These are phyloP conservation scores for Camponotus floridanus DNA, from an alignment of 1,140 invertebrate species.

Conservation along the genomic window DNA sequence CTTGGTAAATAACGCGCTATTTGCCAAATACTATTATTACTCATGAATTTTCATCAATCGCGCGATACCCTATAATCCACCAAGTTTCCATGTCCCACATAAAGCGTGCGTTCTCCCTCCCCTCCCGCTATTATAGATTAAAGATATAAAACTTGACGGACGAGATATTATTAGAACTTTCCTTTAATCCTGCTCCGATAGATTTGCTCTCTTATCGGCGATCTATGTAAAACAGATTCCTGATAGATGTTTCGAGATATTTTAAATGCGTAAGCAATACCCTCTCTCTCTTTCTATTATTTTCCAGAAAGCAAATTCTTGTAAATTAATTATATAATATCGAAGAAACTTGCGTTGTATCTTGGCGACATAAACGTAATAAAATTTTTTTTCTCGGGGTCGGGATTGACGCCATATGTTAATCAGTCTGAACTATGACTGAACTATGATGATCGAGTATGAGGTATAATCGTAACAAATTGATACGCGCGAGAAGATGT, in stretches of 20 bases:
- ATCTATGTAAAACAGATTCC: not conserved
- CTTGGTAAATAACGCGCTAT: constrained; percentile 22
- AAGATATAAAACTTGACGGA: constrained; percentile 23
- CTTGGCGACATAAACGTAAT: not conserved
- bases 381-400: not conserved
- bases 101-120: not conserved
- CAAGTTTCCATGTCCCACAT: constrained; percentile 25
- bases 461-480: constrained; percentile 3
- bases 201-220: not conserved
- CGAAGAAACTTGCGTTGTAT: not conserved
- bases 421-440: not conserved
- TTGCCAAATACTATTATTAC: constrained; percentile 50
- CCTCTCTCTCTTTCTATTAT: too few species aligned
- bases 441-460: not conserved
- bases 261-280: too few species aligned
- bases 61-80: constrained; percentile 9
- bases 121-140: constrained; percentile 5
- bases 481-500: not conserved
- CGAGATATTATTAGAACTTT: not conserved
- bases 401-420: constrained; percentile 16
- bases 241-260: not conserved
- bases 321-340: not conserved
- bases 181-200: not conserved
- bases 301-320: not conserved
- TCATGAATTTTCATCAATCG: constrained; percentile 15